Percentiles rank a stretch among this genome's conserved stretches.
Conservation (phyloP, 2,888 invertebrate species). For the Esperia sulphurella region DNA sequence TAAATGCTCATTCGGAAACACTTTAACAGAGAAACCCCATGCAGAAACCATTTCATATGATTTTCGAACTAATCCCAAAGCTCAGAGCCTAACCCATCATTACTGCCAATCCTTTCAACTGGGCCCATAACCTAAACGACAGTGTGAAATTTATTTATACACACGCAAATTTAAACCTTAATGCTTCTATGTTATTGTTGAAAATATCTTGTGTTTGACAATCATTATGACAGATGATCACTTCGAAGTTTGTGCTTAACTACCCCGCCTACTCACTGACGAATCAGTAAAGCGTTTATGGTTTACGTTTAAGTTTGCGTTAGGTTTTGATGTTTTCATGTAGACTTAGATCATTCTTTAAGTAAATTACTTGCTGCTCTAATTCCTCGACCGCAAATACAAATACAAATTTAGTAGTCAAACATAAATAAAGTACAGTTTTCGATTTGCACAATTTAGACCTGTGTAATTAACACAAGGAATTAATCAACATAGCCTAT, state of each 20-base stretch:
- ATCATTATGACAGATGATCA: constrained; percentile 46
- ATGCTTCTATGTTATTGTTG: neutral
- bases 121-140: constrained; percentile 8
- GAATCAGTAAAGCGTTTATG: constrained; percentile 25
- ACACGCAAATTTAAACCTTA: constrained; percentile 7
- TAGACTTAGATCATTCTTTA: neutral
- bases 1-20: neutral
- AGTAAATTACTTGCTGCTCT: too few relatives aligned
- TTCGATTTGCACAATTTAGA: too few relatives aligned
- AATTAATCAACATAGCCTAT: too few relatives aligned
- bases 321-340: neutral
- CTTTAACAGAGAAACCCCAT: neutral
- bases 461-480: too few relatives aligned
- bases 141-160: constrained; percentile 14
- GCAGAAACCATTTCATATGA: constrained; percentile 15
- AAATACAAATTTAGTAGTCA: too few relatives aligned
- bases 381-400: too few relatives aligned
- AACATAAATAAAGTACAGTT: too few relatives aligned
- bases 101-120: constrained; percentile 48
- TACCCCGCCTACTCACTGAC: constrained; percentile 35
- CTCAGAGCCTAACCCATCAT: constrained; percentile 42
- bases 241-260: constrained; percentile 40
- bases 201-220: neutral
- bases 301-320: constrained; percentile 9
- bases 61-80: constrained; percentile 32